Evolutionary conservation across 92 coral and sea anemone species (phyloP).

Genomic region (Palythoa caribaeorum): DNA sequence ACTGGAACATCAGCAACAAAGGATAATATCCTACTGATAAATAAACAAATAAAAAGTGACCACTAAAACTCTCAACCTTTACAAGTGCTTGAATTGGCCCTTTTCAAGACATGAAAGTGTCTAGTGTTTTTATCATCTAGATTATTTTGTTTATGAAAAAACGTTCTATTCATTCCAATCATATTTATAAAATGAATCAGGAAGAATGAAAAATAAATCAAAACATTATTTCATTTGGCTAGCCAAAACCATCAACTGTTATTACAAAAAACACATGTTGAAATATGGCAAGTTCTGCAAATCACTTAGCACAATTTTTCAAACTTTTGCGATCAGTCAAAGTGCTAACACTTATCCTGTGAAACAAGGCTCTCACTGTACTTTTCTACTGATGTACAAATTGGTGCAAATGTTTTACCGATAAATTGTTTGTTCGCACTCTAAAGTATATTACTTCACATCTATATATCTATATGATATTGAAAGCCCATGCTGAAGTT

Average conservation of each 20-base stretch:
- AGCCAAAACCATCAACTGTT: constrained; percentile 37
- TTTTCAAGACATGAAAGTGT: constrained; percentile 36
- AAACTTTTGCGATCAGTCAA: constrained; percentile 28
- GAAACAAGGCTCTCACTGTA: constrained; percentile 18
- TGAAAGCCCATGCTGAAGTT: constrained; percentile 1
- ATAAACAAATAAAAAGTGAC: constrained; percentile 37
- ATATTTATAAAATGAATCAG: constrained; percentile 4
- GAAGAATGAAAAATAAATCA: constrained; percentile 15
- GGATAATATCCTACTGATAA: constrained; percentile 24
- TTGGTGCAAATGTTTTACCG: not conserved
- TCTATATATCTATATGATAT: not conserved
- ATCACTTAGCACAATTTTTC: constrained; percentile 15
- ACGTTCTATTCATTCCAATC: constrained; percentile 16
- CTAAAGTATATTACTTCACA: constrained; percentile 15
- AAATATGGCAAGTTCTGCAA: constrained; percentile 37
- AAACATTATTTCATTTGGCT: constrained; percentile 26
- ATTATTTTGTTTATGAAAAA: constrained; percentile 23
- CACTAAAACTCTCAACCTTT: constrained; percentile 36
- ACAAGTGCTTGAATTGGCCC: constrained; percentile 36
- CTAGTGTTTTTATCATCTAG: constrained; percentile 20
- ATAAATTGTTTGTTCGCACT: constrained; percentile 3
- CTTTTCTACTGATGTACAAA: constrained; percentile 12
- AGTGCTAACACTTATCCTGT: constrained; percentile 24
- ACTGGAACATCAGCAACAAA: constrained; percentile 23
- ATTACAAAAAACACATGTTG: constrained; percentile 33